Percentiles rank a stretch among this genome's conserved stretches.
phyloP scores from a whole-genome alignment of 2,113 vertebrate species.

The Pardalotus punctatus region DNA sequence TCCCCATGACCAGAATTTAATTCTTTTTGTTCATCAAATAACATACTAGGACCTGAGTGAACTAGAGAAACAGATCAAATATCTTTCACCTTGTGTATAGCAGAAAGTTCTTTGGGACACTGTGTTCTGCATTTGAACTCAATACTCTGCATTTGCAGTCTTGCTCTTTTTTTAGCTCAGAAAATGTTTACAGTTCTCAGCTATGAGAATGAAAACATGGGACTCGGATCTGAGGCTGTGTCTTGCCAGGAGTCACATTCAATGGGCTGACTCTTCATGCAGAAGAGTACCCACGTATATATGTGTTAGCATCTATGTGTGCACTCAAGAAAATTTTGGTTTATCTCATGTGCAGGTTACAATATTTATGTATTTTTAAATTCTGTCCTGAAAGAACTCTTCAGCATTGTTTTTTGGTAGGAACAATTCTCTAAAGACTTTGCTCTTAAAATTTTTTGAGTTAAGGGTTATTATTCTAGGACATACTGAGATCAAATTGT shows the following conservation, averaged over 20 bases:
- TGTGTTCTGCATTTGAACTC: background rate
- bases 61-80: background rate
- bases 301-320: fast-evolving
- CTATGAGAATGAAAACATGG: background rate
- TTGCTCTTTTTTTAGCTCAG: background rate
- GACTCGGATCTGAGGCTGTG: background rate
- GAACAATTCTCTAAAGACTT: background rate
- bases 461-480: background rate
- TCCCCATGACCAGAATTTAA: background rate
- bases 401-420: background rate
- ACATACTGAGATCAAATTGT: background rate
- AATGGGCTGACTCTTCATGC: background rate
- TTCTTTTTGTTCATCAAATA: background rate
- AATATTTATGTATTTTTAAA: background rate
- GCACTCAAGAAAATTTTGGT: background rate
- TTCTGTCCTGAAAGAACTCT: background rate
- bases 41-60: background rate
- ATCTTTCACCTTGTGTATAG: background rate
- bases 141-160: background rate
- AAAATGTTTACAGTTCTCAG: background rate
- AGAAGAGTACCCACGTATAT: background rate
- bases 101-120: background rate
- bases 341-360: background rate
- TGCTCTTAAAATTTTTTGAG: background rate
- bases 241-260: background rate